Evolutionary conservation across 1,140 invertebrate species (phyloP).

Genomic region (Limonius californicus): DNA sequence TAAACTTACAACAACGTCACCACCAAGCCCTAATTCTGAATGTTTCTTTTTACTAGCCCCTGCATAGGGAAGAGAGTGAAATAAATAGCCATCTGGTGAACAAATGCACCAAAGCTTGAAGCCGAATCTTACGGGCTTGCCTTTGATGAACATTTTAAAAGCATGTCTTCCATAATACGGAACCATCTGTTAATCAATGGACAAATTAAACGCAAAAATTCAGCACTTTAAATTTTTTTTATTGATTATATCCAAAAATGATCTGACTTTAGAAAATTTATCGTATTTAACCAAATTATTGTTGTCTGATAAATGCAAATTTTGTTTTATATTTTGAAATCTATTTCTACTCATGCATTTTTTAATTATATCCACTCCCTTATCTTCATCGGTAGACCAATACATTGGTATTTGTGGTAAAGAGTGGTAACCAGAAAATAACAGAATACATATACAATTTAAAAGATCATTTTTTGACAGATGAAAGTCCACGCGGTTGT

Average conservation of each 20-base stretch:
- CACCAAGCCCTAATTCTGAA: too few relatives aligned
- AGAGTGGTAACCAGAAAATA: slow-evolving; percentile 13
- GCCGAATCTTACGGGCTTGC: too few relatives aligned
- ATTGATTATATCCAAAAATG: background rate
- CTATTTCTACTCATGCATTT: slow-evolving; percentile 25
- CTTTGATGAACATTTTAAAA: too few relatives aligned
- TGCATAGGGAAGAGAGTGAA: background rate
- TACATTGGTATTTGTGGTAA: slow-evolving; percentile 7
- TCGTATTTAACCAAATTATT: slow-evolving; percentile 34
- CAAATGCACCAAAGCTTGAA: too few relatives aligned
- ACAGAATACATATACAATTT: background rate
- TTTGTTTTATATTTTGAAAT: slow-evolving; percentile 18
- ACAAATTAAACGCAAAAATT: background rate
- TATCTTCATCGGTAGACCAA: slow-evolving; percentile 26
- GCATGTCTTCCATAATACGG: too few relatives aligned
- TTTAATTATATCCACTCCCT: slow-evolving; percentile 23
- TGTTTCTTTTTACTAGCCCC: too few relatives aligned
- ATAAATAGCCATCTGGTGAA: background rate
- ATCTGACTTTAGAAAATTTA: slow-evolving; percentile 39
- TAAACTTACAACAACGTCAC: too few relatives aligned
- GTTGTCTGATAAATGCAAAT: slow-evolving; percentile 41
- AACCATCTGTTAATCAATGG: background rate
- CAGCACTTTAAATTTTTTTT: background rate
- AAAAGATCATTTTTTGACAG: too few relatives aligned
- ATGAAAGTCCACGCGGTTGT: too few relatives aligned